Conservation (phyloP, 1,140 invertebrate genomes). For the Camponotus vicinus region DNA sequence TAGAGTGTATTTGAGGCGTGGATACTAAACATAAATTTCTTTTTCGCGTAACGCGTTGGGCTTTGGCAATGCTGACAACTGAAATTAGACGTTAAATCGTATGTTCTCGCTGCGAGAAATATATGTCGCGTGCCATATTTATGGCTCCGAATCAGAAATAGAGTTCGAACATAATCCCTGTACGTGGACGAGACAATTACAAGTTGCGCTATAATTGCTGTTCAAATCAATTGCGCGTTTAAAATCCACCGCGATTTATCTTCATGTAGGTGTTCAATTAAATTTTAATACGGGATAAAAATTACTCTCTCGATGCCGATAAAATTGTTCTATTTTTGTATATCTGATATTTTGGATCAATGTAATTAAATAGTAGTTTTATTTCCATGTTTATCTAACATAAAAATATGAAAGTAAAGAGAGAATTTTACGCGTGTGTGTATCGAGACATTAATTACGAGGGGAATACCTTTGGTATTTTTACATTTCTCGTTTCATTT, state of each 20-base stretch:
- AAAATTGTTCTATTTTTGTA: not conserved
- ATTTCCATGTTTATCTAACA: not conserved
- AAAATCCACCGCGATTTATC: not conserved
- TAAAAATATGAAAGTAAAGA: not conserved
- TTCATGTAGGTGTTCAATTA: not conserved
- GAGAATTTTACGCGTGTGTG: not conserved
- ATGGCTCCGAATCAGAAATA: constrained; percentile 39
- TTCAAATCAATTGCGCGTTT: constrained; percentile 28
- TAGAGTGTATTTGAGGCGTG: constrained; percentile 6
- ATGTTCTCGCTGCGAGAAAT: constrained; percentile 34
- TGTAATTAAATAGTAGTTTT: not conserved
- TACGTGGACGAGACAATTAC: constrained; percentile 31
- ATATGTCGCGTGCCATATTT: constrained; percentile 49
- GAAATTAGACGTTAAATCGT: constrained; percentile 61
- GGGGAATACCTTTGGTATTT: not conserved
- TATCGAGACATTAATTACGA: not conserved
- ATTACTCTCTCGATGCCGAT: not conserved
- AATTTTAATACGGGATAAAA: not conserved
- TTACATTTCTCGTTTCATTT: constrained; percentile 1
- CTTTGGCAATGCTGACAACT: constrained; percentile 47
- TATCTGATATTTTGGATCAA: not conserved
- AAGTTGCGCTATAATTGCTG: constrained; percentile 18
- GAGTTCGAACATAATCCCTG: constrained; percentile 31
- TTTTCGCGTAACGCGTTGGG: constrained; percentile 36
- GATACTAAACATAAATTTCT: constrained; percentile 50